Conservation (phyloP, 2,113 vertebrate species). For the Donacobius atricapilla region DNA sequence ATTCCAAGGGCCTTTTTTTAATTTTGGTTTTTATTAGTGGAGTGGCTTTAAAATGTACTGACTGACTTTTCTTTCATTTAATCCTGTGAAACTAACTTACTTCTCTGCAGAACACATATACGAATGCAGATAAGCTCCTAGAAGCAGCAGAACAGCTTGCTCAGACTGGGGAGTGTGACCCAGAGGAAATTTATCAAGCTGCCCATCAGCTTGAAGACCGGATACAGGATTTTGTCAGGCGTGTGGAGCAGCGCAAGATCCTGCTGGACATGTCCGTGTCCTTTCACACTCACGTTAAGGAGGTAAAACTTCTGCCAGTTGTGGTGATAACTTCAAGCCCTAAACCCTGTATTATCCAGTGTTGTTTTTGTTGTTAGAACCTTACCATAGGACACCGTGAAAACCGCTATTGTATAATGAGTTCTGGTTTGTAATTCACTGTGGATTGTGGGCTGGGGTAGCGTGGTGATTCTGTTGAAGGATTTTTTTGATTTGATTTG, state of each 20-base stretch:
- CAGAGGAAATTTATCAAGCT: conserved; percentile 97
- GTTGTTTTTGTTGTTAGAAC: not conserved
- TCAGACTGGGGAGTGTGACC: conserved; percentile 96
- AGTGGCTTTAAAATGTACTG: not conserved
- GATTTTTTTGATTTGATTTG: not conserved
- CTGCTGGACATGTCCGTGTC: conserved; percentile 97
- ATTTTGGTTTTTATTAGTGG: not conserved
- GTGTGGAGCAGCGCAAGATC: conserved; percentile 95
- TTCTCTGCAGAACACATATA: conserved; percentile 89
- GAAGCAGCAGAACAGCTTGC: conserved; percentile 97
- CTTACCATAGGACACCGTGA: not conserved
- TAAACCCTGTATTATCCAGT: fast-evolving
- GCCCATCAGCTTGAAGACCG: conserved; percentile 95
- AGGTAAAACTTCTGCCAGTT: conserved; percentile 72
- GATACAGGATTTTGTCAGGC: conserved; percentile 97
- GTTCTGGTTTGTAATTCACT: not conserved
- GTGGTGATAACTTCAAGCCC: not conserved
- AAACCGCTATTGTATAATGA: not conserved
- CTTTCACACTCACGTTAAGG: conserved; percentile 96
- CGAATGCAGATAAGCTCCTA: conserved; percentile 94
- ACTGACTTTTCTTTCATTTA: not conserved
- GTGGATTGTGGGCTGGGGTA: not conserved
- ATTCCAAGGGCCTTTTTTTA: not conserved
- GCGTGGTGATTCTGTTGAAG: not conserved
- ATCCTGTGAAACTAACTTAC: not conserved